phyloP scores from a whole-genome alignment of 2,888 invertebrate genomes.

The Melieria picta region DNA sequence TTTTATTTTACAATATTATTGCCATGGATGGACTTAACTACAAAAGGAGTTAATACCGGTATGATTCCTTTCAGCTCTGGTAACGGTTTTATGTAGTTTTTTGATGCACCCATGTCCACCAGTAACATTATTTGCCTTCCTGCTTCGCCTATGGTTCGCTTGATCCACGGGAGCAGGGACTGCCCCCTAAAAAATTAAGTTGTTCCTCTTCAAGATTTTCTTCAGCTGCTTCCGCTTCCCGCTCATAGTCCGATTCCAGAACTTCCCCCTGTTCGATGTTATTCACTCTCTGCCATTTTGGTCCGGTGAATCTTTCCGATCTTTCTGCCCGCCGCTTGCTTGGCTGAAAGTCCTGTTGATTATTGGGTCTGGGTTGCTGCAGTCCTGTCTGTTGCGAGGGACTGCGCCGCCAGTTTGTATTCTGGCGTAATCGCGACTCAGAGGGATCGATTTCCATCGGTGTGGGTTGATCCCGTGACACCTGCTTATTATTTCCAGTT shows the following conservation, averaged over 20 bases:
- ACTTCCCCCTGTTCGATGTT: neutral
- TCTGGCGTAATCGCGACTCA: conserved; percentile 11
- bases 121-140: conserved; percentile 1
- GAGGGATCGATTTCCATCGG: conserved; percentile 15
- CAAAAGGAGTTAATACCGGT: conserved; percentile 28
- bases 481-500: too few species aligned
- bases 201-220: conserved; percentile 13
- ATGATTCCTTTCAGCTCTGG: conserved; percentile 25
- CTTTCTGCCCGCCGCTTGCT: conserved; percentile 6
- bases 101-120: conserved; percentile 39
- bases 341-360: conserved; percentile 11
- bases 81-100: conserved; percentile 38
- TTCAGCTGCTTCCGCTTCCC: conserved; percentile 2
- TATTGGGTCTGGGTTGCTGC: conserved; percentile 12
- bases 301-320: conserved; percentile 19
- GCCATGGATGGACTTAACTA: conserved; percentile 39
- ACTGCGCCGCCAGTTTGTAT: conserved; percentile 34
- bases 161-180: conserved; percentile 16
- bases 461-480: too few species aligned
- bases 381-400: conserved; percentile 7
- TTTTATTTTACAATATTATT: conserved; percentile 29
- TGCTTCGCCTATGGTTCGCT: conserved; percentile 12
- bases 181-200: conserved; percentile 11
- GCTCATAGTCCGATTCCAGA: neutral
- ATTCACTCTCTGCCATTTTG: conserved; percentile 13